Base-by-base conservation (phyloP, 1,140 invertebrate genomes). In the Lordiphosa clarofinis region DNA sequence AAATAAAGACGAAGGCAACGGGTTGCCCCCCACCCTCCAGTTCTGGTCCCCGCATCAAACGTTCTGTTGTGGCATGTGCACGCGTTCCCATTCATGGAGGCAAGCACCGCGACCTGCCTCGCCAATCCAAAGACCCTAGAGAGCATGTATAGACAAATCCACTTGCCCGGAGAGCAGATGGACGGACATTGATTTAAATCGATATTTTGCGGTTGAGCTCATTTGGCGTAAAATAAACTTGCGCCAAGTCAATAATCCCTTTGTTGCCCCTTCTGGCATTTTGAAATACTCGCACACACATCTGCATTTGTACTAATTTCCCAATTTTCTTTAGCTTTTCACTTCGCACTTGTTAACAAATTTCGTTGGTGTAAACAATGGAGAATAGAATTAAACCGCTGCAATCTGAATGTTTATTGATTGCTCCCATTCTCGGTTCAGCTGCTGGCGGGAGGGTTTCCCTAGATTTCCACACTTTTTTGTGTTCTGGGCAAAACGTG, bases 191-290 rank as follows among this genome's bases (percentile, higher is more conserved):
- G 69, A 71, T 86, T 78, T 78, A 84, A 84, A 84, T 78, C 78
- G 73, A 84, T 84, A 84, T 84, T 86, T 84, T 86, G 78, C 62
- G 69, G 73, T 60, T 73, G 73, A 78, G 73, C 78, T 84, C 79
- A 86, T 84, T 84, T 78, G 69, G 73, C 78, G 78, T 81, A 81
- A 81, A 81, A 81, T 82, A 81, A 82, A 81, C 78, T 84, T 78
- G 71, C 62, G 56, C 53, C 76, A 46, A 78, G 78, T 84, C 79
- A 78, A 86, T 84, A 82, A 82, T 84, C 79, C 76, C 72, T 84
- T 79, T 65, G 58, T 62, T 68, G 56, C 10, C 33, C 40, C 49
- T 52, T 71, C 56, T 69, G 61, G 66, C 52, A 66, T 73, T 70
- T 70, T 58, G 70, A 65, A 73, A 73, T 71, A 56, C 54, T n/a